Evolutionary conservation across 2,797 vertebrate species (phyloP), one percentile per base, ranked within the genome.

Genomic region (Parotocinclus haroldoi): DNA sequence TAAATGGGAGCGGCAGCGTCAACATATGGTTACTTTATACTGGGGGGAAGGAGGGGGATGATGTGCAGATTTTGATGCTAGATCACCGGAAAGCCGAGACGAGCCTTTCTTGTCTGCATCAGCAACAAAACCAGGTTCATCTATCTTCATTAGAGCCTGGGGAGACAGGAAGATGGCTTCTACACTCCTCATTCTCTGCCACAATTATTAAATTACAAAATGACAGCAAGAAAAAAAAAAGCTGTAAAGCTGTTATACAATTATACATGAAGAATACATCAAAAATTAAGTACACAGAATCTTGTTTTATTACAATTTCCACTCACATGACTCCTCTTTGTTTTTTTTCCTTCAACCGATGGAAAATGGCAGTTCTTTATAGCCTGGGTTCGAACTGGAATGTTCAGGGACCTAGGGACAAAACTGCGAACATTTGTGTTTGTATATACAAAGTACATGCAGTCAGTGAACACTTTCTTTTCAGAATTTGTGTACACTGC

Each of bases 111-210:
- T 73, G 63, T 70, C 69, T 70, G 63, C 63, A 69, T 71, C 76
- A 78, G 73, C 70, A 78, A 75, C 73, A 75, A 78, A 73, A 66
- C 39, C 51, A 11, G 66, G 51, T 38, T 36, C 67, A 75, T 78
- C 76, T 56, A 19, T 78, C 76, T 78, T 78, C 67, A 78, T 78
- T 78, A 75, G 53, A 37, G 50, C 51, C 45, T 14, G 63, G 11
- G 60, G 53, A 46, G 72, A 78, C 69, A 75, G 58, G 56, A 58
- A 38, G 68, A 53, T 57, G 54, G 42, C 52, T 65, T 56, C 45
- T 53, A 65, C 42, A 65, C 52, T 42, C 36, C 52, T 45, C 54
- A 46, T 11, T 27, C n/a, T 55, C 52, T 55, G 42, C 40, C 63
- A 56, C 38, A 65, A 55, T 37, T 55, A 55, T 56, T 48, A 56